Conservation (phyloP, 2,113 vertebrate species). For the Pseudorasbora parva region DNA sequence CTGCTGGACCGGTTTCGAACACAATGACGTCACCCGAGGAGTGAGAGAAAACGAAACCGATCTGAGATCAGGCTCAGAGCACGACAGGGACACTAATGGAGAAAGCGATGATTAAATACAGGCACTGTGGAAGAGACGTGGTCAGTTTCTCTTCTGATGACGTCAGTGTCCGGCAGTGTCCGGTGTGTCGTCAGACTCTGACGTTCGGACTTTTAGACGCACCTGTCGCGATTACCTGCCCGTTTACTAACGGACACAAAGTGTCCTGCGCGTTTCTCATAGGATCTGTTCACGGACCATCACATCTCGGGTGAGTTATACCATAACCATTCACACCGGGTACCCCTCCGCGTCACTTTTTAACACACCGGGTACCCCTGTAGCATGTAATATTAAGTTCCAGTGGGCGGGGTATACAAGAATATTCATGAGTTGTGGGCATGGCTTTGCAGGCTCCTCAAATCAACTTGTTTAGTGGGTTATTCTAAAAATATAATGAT, state of each 20-base stretch:
- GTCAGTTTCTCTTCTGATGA: conserved; percentile 47
- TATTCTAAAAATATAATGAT: no score
- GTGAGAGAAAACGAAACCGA: not conserved
- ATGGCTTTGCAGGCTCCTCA: no score
- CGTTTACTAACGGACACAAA: conserved; percentile 59
- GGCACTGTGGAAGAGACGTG: conserved; percentile 61
- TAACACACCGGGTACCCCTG: no score
- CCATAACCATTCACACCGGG: no score
- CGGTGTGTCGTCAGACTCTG: conserved; percentile 48
- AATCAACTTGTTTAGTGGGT: not conserved
- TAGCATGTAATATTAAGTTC: not conserved
- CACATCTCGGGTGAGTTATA: conserved; percentile 56
- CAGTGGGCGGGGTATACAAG: not conserved
- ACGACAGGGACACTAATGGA: conserved; percentile 52
- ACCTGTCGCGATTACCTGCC: conserved; percentile 60
- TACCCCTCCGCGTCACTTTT: no score
- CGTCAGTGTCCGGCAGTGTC: conserved; percentile 10
- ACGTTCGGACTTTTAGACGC: conserved; percentile 59
- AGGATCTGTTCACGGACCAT: conserved; percentile 54
- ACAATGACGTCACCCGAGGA: not conserved
- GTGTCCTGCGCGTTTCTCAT: conserved; percentile 58
- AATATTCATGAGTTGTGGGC: not conserved
- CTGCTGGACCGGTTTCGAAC: not conserved
- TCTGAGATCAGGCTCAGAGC: not conserved
- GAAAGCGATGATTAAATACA: conserved; percentile 55